Base-by-base conservation (phyloP, 1,140 invertebrate species). In the Nephotettix cincticeps region DNA sequence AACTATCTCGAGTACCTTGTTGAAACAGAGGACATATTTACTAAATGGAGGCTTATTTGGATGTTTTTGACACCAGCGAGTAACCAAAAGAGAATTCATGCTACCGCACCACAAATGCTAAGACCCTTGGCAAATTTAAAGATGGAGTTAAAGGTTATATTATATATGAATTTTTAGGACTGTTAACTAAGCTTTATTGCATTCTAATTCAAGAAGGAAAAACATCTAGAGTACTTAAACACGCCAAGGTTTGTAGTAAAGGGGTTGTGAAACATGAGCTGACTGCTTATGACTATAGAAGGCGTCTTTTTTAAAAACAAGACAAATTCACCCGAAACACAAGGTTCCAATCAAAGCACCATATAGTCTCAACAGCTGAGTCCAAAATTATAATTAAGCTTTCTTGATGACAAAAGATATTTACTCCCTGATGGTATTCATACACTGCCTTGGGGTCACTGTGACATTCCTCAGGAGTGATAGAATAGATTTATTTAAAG, bases 71-170 rank as follows among this genome's bases (percentile, higher is more conserved):
- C 68, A 73, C 72, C 0, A 68, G 61, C 32, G 61, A 72, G 43
- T 76, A 72, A 43, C 30, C 54, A 11, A 19, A 2, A 14, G 51
- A 65, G 28, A 36, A 66, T 56, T 45, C 68, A 29, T 2, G 11
- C 17, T 68, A 69, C 21, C 47, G 58, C 25, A n/a, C 23, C 29
- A 47, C 36, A 1, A 70, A 70, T 47, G 83, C 82, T 73, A 85
- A 85, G 73, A 78, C 82, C 1, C 25, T 82, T 0, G 83, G 83
- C 2, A 78, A 82, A 76, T 80, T 84, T 72, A 86, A 84, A 76
- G 82, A 84, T 78, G 83, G 85, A 76, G 75, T 75, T 28, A 78
- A 77, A 72, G 80, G 80, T 17, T 69, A 70, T 69, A 75, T 79
- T 54, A 77, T 83, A 56, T 71, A 40, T 11, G 75, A 80, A 74